phyloP scores from a whole-genome alignment of 1,140 invertebrate species.

The Lanistes nyassanus region DNA sequence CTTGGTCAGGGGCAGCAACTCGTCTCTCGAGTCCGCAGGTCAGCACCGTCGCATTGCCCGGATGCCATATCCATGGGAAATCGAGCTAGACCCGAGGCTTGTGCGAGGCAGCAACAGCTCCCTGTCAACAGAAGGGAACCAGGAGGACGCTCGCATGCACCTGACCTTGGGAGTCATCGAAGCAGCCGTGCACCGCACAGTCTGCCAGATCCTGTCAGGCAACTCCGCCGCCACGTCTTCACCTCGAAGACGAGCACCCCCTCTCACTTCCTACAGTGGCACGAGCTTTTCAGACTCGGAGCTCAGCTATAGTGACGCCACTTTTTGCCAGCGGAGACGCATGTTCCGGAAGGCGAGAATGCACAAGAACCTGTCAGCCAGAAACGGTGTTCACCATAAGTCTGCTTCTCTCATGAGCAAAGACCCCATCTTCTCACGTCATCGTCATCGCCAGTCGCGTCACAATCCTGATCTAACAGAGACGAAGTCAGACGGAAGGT shows the following conservation, averaged over 20 bases:
- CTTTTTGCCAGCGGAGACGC: no score
- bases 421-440: no score
- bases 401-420: no score
- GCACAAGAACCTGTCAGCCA: no score
- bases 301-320: not conserved
- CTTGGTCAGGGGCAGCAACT: conserved; percentile 19
- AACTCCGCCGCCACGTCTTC: conserved; percentile 6
- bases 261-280: not conserved
- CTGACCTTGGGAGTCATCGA: conserved; percentile 20
- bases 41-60: not conserved
- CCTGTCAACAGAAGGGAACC: not conserved
- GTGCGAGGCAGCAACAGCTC: not conserved
- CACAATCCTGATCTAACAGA: conserved; percentile 13
- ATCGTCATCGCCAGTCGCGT: no score
- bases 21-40: not conserved
- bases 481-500: conserved; percentile 16
- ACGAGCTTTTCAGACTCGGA: conserved; percentile 18
- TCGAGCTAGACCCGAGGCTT: conserved; percentile 18
- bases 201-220: conserved; percentile 1
- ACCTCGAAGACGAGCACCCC: not conserved
- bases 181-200: conserved; percentile 15
- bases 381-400: no score
- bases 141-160: not conserved
- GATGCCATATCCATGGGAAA: conserved; percentile 12
- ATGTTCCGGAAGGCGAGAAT: no score